Base-by-base conservation (phyloP, 2,113 vertebrate genomes). In the Xerus inauris region DNA sequence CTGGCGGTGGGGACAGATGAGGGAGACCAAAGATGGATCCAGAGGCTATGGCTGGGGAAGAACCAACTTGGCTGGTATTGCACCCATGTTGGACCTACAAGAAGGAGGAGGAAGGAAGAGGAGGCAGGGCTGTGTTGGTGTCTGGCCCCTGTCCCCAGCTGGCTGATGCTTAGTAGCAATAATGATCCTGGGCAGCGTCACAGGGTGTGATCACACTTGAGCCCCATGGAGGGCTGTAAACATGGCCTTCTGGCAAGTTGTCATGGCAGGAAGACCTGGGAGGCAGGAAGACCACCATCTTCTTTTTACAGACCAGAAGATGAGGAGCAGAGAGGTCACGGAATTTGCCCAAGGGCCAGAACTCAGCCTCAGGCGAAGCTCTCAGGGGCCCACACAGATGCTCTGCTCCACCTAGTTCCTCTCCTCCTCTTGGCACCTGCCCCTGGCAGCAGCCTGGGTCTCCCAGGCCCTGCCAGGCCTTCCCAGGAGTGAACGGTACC, bases 401-500 rank as follows among this genome's bases (percentile, higher is more conserved):
- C 8, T 54, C 72, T 32, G 35, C 19, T 35, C 30, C 4, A 10
- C 24, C 1, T 1, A 16, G 47, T 8, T 26, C 5, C 71, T 59
- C 5, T 11, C 10, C 38, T 8, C 54, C 8, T 35, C 42, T 38
- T 0, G 6, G 11, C 16, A 6, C 7, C 1, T 8, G 3, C 24
- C 19, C 26, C 28, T 20, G 80, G 80, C 54, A 73, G 62, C 14
- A 3, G 24, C 17, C 1, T 4, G 17, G 30, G 19, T n/a, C n/a
- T 38, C 67, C 47, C 22, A 12, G 28, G 32, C 13, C 19, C 11
- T 14, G 51, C 9, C 10, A 26, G 73, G 42, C 2, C 40, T 89
- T 40, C 16, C 10, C 49, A 11, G 7, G 24, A 89, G 32, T 0
- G 0, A n/a, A 11, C 1, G 3, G n/a, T 28, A 26, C 0, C 45